A percentile compares a stretch with the other conserved stretches of the same genome.
Conservation (phyloP, 1,140 invertebrate genomes). For the Hypsibius dujardini region DNA sequence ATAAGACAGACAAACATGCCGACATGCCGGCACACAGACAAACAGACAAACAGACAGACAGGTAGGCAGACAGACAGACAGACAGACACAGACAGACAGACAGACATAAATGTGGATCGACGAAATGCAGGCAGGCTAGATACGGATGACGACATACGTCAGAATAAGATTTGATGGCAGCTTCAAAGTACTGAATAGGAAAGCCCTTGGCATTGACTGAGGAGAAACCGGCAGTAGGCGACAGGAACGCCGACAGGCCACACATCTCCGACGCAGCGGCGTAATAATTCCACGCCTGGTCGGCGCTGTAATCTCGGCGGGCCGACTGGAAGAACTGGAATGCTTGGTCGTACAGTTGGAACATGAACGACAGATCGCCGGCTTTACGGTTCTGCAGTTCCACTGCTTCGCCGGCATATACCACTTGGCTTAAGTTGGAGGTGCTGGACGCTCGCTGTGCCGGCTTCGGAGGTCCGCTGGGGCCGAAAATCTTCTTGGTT, state of each 20-base stretch:
- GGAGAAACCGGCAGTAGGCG: not conserved
- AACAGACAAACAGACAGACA: too few species aligned
- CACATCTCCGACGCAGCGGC: slow-evolving; percentile 55
- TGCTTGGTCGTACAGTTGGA: slow-evolving; percentile 75
- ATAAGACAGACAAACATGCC: too few species aligned
- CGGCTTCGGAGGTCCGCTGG: slow-evolving; percentile 47
- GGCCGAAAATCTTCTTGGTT: slow-evolving; percentile 82
- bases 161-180: slow-evolving; percentile 70
- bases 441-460: slow-evolving; percentile 13
- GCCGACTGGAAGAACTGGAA: slow-evolving; percentile 84
- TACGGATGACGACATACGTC: slow-evolving; percentile 35
- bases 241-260: slow-evolving; percentile 13
- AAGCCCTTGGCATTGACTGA: slow-evolving; percentile 58
- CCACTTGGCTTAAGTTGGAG: slow-evolving; percentile 8
- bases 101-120: slow-evolving; percentile 34
- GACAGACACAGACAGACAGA: too few species aligned
- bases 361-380: slow-evolving; percentile 87
- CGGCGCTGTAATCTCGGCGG: slow-evolving; percentile 84
- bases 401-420: slow-evolving; percentile 50
- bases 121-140: slow-evolving; percentile 24
- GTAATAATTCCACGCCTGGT: slow-evolving; percentile 90
- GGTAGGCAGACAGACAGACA: too few species aligned
- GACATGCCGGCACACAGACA: too few species aligned
- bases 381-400: slow-evolving; percentile 78
- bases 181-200: slow-evolving; percentile 67